Evolutionary conservation across 2,113 vertebrate species (phyloP).

Genomic region (Isurus oxyrinchus): DNA sequence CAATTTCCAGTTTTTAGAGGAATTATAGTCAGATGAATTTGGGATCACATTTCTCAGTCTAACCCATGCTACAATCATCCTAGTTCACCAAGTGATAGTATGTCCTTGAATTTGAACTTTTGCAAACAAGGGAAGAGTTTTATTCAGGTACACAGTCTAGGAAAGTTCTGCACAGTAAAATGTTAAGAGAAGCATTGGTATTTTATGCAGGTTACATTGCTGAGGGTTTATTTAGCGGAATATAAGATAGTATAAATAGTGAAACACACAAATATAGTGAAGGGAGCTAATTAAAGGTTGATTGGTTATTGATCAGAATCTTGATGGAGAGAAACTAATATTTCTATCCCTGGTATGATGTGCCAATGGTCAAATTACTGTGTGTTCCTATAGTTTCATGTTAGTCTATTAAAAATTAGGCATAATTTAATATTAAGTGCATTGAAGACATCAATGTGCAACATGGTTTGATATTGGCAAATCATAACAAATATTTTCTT

Average conservation of each 20-base stretch:
- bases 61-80: background rate
- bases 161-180: too few relatives aligned
- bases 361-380: background rate
- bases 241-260: background rate
- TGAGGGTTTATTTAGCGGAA: background rate
- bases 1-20: background rate
- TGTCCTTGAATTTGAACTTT: background rate
- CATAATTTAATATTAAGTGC: background rate
- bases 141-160: background rate
- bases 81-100: background rate
- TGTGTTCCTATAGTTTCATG: background rate
- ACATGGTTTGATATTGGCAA: background rate
- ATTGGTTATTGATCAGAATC: background rate
- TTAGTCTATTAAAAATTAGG: background rate
- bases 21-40: background rate
- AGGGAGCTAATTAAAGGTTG: background rate
- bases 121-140: background rate
- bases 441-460: background rate
- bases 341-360: background rate
- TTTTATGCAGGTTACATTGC: background rate
- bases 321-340: background rate
- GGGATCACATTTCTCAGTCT: background rate
- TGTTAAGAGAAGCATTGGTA: background rate
- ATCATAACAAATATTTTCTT: background rate
- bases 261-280: background rate